A percentile compares a stretch with the other conserved stretches of the same genome.
These are phyloP conservation scores for Phalacrocorax pelagicus DNA, from an alignment of 2,113 vertebrate genomes.

Conservation along the genomic window DNA sequence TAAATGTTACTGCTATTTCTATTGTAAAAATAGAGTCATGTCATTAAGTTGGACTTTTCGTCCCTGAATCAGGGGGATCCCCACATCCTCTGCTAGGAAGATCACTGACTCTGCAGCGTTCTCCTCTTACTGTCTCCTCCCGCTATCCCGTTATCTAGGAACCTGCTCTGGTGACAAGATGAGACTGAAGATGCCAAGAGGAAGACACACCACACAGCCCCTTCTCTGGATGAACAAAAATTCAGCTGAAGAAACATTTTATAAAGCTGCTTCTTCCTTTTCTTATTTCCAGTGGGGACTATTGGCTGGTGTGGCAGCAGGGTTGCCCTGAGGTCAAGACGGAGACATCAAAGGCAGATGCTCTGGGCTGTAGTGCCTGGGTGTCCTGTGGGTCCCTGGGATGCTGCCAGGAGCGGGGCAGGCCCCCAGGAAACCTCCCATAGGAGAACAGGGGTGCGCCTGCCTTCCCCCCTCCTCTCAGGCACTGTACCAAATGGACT, in stretches of 20 bases:
- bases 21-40: neutral
- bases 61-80: neutral
- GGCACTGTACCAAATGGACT: neutral
- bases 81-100: neutral
- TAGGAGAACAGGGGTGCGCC: neutral
- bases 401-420: neutral
- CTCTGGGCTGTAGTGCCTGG: neutral
- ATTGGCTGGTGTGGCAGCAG: neutral
- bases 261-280: neutral
- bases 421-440: neutral
- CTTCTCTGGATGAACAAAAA: neutral
- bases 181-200: neutral
- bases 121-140: neutral
- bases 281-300: neutral
- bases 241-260: conserved; percentile 7
- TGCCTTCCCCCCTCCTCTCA: neutral
- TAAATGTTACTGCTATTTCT: neutral
- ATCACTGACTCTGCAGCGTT: neutral
- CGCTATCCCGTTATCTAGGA: neutral
- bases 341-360: neutral
- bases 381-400: neutral
- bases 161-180: neutral
- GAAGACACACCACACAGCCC: neutral
- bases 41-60: neutral
- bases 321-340: neutral